Conservation (phyloP, 2,888 invertebrate genomes). For the Lasioglossum leucozonium region DNA sequence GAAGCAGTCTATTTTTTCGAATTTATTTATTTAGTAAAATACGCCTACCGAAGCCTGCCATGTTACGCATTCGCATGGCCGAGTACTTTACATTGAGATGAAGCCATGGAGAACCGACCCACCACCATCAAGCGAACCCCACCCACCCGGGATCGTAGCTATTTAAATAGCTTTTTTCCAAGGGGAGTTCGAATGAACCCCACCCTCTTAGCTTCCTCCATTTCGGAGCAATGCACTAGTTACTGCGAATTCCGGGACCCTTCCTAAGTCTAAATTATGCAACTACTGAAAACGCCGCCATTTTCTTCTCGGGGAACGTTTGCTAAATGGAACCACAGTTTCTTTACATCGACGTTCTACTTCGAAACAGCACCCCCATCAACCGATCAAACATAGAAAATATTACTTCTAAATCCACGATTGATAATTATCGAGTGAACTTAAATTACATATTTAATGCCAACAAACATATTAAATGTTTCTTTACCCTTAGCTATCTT, state of each 20-base stretch:
- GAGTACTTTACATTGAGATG: slow-evolving; percentile 74
- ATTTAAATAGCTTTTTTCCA: slow-evolving; percentile 83
- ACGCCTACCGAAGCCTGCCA: slow-evolving; percentile 66
- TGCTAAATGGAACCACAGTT: neutral
- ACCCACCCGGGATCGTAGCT: slow-evolving; percentile 78
- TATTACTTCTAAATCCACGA: neutral
- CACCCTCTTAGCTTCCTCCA: slow-evolving; percentile 69
- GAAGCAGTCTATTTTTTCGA: neutral
- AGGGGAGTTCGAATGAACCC: slow-evolving; percentile 79
- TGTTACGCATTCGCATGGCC: slow-evolving; percentile 73
- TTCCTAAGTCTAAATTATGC: slow-evolving; percentile 72
- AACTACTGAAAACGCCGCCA: slow-evolving; percentile 69
- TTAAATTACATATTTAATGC: neutral
- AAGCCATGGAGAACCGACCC: slow-evolving; percentile 80
- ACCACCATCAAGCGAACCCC: slow-evolving; percentile 77
- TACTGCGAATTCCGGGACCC: slow-evolving; percentile 80
- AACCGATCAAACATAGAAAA: neutral
- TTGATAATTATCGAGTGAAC: neutral
- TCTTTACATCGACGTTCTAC: neutral
- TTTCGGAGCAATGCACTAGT: slow-evolving; percentile 71
- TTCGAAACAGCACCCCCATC: neutral
- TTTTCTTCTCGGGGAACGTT: slow-evolving; percentile 68
- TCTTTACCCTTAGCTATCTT: neutral
- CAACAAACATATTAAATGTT: neutral
- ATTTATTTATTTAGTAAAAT: slow-evolving; percentile 30